Evolutionary conservation across 2,797 vertebrate species (phyloP).

Genomic region (Euphonia xanthogaster): DNA sequence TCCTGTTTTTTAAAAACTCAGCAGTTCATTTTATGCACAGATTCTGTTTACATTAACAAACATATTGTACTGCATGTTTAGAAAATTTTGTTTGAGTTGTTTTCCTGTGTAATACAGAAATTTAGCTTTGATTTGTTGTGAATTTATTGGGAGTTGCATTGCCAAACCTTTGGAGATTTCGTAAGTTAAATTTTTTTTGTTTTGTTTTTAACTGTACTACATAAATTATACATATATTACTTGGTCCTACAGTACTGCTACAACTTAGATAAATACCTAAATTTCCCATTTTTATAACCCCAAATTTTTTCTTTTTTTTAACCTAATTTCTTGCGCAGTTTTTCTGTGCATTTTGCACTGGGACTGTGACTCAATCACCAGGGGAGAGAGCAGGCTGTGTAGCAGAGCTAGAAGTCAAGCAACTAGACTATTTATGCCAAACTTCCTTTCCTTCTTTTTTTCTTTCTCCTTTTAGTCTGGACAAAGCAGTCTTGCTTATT

Average conservation of each 20-base stretch:
- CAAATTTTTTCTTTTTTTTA: background rate
- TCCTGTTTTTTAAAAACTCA: background rate
- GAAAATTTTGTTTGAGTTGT: background rate
- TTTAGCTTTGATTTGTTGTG: background rate
- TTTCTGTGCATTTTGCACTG: background rate
- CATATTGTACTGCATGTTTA: background rate
- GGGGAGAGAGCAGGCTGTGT: background rate
- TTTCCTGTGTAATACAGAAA: background rate
- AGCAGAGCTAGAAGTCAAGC: background rate
- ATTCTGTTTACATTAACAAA: background rate
- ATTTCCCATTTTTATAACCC: background rate
- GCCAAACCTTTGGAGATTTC: background rate
- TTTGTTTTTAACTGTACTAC: background rate
- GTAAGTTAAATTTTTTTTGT: background rate
- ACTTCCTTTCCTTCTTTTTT: background rate
- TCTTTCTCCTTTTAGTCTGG: background rate
- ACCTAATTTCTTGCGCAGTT: background rate
- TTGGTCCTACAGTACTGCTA: background rate
- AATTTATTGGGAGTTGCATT: background rate
- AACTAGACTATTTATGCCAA: background rate
- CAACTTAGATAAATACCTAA: background rate
- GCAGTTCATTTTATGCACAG: background rate
- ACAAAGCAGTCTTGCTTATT: background rate
- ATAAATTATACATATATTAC: background rate
- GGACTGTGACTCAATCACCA: background rate